phyloP scores from a whole-genome alignment of 2,888 invertebrate genomes.

The Caenorhabditis sp. region DNA sequence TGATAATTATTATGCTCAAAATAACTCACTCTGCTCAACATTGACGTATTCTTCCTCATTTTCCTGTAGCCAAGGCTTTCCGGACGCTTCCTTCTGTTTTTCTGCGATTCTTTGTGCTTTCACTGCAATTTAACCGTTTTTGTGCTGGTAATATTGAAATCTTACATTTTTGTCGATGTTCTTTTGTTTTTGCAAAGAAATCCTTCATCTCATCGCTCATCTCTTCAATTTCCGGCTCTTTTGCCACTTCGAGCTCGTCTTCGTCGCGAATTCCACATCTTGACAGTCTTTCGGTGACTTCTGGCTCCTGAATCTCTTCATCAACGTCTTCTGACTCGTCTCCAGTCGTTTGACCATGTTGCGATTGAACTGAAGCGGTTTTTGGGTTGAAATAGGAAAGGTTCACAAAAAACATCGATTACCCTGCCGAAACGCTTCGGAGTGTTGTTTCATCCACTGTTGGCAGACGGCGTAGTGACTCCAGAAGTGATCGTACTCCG shows the following conservation, averaged over 20 bases:
- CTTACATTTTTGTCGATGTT: constrained; percentile 45
- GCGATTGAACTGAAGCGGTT: constrained; percentile 4
- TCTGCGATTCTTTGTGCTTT: constrained; percentile 11
- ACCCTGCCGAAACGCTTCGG: constrained; percentile 2
- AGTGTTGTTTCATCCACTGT: constrained; percentile 25
- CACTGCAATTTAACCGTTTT: neutral
- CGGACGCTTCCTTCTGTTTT: constrained; percentile 6
- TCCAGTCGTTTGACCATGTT: neutral
- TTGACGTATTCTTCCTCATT: constrained; percentile 13
- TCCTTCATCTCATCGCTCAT: constrained; percentile 42
- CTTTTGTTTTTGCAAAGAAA: constrained; percentile 38
- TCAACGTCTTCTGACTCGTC: neutral
- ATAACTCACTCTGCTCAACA: constrained; percentile 32
- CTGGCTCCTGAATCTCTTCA: constrained; percentile 10
- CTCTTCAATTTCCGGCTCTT: neutral
- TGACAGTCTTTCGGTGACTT: constrained; percentile 25
- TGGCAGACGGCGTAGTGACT: constrained; percentile 20
- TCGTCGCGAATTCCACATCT: constrained; percentile 28
- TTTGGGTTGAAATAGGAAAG: neutral
- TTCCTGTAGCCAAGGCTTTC: neutral
- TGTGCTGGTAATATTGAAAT: neutral
- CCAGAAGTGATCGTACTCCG: constrained; percentile 36
- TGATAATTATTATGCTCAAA: neutral
- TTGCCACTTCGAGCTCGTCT: neutral
- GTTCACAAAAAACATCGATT: neutral